Evolutionary conservation across 2,797 vertebrate genomes (phyloP).

Genomic region (Premnoplex brunnescens): DNA sequence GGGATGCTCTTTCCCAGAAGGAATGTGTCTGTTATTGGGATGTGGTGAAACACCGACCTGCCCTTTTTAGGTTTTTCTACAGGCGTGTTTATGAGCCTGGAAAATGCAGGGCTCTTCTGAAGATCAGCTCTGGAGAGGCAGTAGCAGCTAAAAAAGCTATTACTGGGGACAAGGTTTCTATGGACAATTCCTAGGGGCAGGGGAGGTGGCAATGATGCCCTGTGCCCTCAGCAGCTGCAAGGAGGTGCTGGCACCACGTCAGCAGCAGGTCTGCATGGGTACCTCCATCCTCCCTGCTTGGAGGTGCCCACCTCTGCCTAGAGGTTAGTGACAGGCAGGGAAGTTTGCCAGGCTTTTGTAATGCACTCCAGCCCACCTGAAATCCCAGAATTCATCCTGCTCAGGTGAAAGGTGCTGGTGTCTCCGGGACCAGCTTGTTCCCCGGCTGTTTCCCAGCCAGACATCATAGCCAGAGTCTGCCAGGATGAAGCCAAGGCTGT

Average conservation of each 20-base stretch:
- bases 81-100: background rate
- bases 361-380: constrained; percentile 52
- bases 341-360: background rate
- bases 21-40: background rate
- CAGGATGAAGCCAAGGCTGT: constrained; percentile 73
- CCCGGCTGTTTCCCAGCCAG: constrained; percentile 73
- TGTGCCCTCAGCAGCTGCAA: background rate
- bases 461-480: constrained; percentile 73
- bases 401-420: constrained; percentile 50
- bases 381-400: constrained; percentile 70
- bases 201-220: background rate
- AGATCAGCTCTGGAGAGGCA: background rate
- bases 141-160: background rate
- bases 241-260: background rate
- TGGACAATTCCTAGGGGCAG: background rate
- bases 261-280: background rate
- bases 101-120: background rate
- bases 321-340: background rate
- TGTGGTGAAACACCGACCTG: background rate
- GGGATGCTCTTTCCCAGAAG: background rate
- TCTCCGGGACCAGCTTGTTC: constrained; percentile 59
- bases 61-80: background rate
- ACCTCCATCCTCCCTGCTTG: background rate
- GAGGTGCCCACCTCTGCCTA: background rate
- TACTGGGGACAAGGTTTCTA: background rate